Percentiles rank a stretch among this genome's conserved stretches.
Evolutionary conservation across 2,797 vertebrate genomes (phyloP).

Genomic region (Mareca penelope): DNA sequence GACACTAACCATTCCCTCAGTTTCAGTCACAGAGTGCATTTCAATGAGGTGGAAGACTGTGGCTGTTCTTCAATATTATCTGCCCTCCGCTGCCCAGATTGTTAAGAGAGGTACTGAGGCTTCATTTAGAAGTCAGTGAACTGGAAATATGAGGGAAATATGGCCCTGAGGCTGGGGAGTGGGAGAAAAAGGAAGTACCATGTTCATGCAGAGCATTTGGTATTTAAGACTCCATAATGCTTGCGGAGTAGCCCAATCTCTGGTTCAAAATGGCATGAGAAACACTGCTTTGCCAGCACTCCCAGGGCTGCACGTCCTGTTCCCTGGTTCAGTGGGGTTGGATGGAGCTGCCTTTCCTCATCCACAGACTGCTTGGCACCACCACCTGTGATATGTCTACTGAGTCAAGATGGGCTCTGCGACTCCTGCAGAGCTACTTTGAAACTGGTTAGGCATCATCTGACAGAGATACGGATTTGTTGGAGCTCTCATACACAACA

Average conservation of each 20-base stretch:
- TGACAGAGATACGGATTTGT: rapidly evolving
- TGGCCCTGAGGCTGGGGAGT: background rate
- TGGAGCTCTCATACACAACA: background rate
- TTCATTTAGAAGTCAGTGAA: background rate
- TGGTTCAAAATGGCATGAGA: background rate
- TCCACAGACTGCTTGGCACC: background rate
- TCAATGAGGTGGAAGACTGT: background rate
- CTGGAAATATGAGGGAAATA: background rate
- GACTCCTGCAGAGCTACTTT: background rate
- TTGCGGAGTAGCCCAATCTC: background rate
- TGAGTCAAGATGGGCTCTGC: background rate
- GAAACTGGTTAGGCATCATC: background rate
- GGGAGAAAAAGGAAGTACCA: background rate
- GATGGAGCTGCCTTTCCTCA: background rate
- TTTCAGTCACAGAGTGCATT: background rate
- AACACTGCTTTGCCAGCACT: background rate
- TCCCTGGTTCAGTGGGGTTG: background rate
- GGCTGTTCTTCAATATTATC: background rate
- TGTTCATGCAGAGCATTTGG: background rate
- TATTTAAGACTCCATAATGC: background rate
- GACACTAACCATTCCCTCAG: background rate
- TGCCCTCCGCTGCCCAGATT: background rate
- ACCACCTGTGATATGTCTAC: background rate
- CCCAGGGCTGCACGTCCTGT: background rate
- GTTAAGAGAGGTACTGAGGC: background rate